Evolutionary conservation across 2,113 vertebrate genomes (phyloP), one percentile per base, ranked within the genome.

Genomic region (Ailuropoda melanoleuca): DNA sequence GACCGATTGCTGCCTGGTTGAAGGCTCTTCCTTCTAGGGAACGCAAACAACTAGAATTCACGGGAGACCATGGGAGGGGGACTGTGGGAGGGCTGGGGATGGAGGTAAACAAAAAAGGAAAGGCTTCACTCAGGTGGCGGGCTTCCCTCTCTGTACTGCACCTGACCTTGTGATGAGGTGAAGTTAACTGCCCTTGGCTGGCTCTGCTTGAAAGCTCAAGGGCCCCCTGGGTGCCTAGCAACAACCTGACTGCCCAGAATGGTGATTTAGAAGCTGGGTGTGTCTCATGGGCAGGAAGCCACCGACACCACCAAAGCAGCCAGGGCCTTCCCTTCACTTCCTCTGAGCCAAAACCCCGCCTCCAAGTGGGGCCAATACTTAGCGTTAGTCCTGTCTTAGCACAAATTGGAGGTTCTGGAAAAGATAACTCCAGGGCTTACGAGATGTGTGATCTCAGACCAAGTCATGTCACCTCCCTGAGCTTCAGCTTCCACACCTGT

Each of bases 271-370:
- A 95, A 95, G 46, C 91, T 93, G 96, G 95, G 97, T 97, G 96
- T 97, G 96, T 93, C 93, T 90, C 8, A 11, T 75, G 62, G 89
- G 96, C 95, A 95, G 97, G 93, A 98, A 97, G 95, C 97, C 92
- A 77, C 85, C 48, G 56, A 37, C 56, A 43, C 39, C 15, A 9
- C 89, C 78, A 31, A 46, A 92, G 68, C 94, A 78, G 81, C 88
- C 72, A 58, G 62, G 43, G 62, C 96, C 96, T 93, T 74, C 48
- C 84, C 43, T 68, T 58, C 80, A 87, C 96, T 95, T 98, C 97
- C 96, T 98, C 88, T 89, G 10, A 53, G 64, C 77, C 23, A 31
- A 93, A 95, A 75, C 96, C 75, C 95, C 13, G 0, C 89, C 92
- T 93, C 84, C 39, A 58, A 0, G 2, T 56, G 87, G 62, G 87